A percentile compares a stretch with the other conserved stretches of the same genome.
Conservation (phyloP, 2,888 invertebrate species). For the Noctua janthina region DNA sequence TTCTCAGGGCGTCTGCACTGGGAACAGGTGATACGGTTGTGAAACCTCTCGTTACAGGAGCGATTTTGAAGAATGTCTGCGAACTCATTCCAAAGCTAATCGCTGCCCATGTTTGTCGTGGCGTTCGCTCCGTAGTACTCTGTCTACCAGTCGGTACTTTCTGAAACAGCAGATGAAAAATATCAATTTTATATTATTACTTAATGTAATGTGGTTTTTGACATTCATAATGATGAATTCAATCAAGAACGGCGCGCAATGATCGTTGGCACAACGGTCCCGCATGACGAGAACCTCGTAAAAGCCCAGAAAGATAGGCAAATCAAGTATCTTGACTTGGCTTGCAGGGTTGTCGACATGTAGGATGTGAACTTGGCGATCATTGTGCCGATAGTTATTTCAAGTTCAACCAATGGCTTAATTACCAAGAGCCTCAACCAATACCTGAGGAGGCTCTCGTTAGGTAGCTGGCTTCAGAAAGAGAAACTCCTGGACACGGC, state of each 20-base stretch:
- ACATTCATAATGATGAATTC: too few relatives aligned
- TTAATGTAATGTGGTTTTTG: too few relatives aligned
- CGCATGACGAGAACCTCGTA: neutral
- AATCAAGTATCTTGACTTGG: neutral
- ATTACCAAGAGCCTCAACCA: too few relatives aligned
- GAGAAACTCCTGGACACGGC: too few relatives aligned
- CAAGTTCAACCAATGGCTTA: too few relatives aligned
- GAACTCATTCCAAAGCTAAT: neutral
- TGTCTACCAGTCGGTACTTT: slow-evolving; percentile 62
- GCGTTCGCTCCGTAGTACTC: slow-evolving; percentile 66
- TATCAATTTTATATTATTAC: neutral
- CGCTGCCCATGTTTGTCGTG: accelerated
- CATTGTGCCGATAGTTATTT: too few relatives aligned
- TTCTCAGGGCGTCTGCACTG: slow-evolving; percentile 63
- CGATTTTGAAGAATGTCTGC: accelerated
- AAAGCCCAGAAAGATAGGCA: neutral
- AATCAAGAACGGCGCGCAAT: neutral
- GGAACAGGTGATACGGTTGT: neutral
- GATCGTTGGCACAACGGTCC: neutral
- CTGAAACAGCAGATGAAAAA: slow-evolving; percentile 64
- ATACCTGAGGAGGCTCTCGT: too few relatives aligned
- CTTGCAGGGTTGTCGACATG: neutral
- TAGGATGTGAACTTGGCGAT: neutral
- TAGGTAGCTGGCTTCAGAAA: too few relatives aligned
- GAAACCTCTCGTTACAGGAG: neutral